A percentile compares a stretch with the other conserved stretches of the same genome.
These are phyloP conservation scores for Xylocampa areola DNA, from an alignment of 2,888 invertebrate genomes.

Conservation along the genomic window DNA sequence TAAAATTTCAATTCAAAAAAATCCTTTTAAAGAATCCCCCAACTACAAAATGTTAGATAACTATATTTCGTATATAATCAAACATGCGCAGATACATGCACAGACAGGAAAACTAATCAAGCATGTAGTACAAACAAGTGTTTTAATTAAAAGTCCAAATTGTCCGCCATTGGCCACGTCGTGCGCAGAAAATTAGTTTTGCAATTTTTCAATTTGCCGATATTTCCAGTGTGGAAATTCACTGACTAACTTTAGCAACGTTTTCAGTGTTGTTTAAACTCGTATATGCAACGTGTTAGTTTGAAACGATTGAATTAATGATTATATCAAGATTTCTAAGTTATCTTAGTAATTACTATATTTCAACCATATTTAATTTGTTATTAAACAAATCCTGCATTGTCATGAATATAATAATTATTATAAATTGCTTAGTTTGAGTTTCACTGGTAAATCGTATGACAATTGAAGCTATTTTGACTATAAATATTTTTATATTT, in stretches of 20 bases:
- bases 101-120: slow-evolving; percentile 56
- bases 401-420: too few species aligned
- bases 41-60: slow-evolving; percentile 2
- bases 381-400: too few species aligned
- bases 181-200: slow-evolving; percentile 44
- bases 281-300: background rate
- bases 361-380: too few species aligned
- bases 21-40: slow-evolving; percentile 1
- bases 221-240: slow-evolving; percentile 32
- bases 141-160: slow-evolving; percentile 65
- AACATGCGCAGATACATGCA: slow-evolving; percentile 8
- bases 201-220: slow-evolving; percentile 54
- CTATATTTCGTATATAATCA: slow-evolving; percentile 29
- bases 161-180: slow-evolving; percentile 46
- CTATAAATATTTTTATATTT: too few species aligned
- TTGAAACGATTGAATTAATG: background rate
- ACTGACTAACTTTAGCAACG: background rate
- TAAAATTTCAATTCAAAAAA: slow-evolving; percentile 11
- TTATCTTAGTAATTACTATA: too few species aligned
- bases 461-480: too few species aligned
- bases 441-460: too few species aligned
- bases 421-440: too few species aligned
- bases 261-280: background rate
- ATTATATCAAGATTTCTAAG: too few species aligned
- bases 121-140: slow-evolving; percentile 24